phyloP scores from a whole-genome alignment of 2,888 invertebrate genomes.

The Mythimna pallens region DNA sequence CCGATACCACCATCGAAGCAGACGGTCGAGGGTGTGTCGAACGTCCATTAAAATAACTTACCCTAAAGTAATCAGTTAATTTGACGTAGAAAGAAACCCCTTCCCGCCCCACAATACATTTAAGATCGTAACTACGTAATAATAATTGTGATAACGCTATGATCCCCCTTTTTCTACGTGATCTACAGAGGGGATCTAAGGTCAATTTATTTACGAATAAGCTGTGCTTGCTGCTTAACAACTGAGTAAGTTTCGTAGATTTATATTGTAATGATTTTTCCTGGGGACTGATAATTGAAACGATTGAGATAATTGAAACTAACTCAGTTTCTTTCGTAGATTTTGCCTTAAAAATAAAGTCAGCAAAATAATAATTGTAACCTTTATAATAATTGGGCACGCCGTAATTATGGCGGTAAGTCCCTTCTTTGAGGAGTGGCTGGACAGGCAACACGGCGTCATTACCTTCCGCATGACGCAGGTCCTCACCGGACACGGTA shows the following conservation, averaged over 20 bases:
- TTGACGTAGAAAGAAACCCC: not conserved
- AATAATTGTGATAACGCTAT: constrained; percentile 30
- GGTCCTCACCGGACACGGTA: no score
- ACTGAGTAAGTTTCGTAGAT: not conserved
- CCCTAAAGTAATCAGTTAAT: constrained; percentile 37
- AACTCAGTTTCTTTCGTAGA: no score
- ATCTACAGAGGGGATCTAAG: constrained; percentile 17
- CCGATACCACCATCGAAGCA: no score
- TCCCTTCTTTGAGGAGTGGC: no score
- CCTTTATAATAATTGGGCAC: not conserved
- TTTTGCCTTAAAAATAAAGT: not conserved
- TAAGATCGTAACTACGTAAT: constrained; percentile 27
- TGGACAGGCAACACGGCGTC: no score
- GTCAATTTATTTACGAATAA: constrained; percentile 11
- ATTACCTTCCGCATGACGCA: no score
- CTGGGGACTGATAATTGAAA: no score
- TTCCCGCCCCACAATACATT: constrained; percentile 5
- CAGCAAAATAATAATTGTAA: not conserved
- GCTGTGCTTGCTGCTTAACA: not conserved
- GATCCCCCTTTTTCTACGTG: not conserved
- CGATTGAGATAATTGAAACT: no score
- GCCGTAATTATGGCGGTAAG: no score
- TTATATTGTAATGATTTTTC: not conserved
- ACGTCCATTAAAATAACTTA: not conserved
- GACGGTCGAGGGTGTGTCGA: not conserved